Base-by-base conservation (phyloP, 1,140 invertebrate species). In the Heliconius nattereri region DNA sequence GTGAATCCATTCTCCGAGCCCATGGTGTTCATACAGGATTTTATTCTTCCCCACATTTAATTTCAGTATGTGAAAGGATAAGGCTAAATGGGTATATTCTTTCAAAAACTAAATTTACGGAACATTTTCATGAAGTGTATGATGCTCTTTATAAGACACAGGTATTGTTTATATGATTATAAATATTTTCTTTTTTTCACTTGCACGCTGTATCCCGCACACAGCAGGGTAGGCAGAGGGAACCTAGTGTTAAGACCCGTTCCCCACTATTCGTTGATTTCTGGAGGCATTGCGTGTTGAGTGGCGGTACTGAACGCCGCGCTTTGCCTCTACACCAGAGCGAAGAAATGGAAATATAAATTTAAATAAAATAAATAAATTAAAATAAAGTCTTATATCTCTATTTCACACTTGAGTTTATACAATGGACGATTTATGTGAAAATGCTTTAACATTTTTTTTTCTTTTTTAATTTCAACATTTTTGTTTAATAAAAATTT, bases 21-120 rank as follows among this genome's bases (percentile, higher is more conserved):
- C 96, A 98, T 89, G 98, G 98, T 2, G 97, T 96, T 85, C 97
- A 96, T 85, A 99, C 99, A 1, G 99, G 99, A 5, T 98, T 99
- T 88, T 99, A 96, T 92, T 98, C 98, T 57, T 99, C 99, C 0
- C 99, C 99, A 2, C 99, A 99, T 94, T 92, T 99, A 23, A 95
- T 99, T 9, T 96, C 97, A 70, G 98, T 98, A 0, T 95, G 97
- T n/a, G 99, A 99, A 92, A 95, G 99, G 75, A 98, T 99, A 77
- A 95, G 97, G 73, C 96, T 99, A 40, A 96, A 98, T 95, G 99
- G 99, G 0, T 84, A 94, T 74, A 96, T 98, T 0, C 94, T 99
- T 72, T 95, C 95, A 29, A 95, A 97, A 86, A 92, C 96, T 0
- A 90, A 95, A 81, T 99, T 99, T 94, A 94, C 96, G 0, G 83